phyloP scores from a whole-genome alignment of 2,113 vertebrate genomes.

The Poeciliopsis prolifica region DNA sequence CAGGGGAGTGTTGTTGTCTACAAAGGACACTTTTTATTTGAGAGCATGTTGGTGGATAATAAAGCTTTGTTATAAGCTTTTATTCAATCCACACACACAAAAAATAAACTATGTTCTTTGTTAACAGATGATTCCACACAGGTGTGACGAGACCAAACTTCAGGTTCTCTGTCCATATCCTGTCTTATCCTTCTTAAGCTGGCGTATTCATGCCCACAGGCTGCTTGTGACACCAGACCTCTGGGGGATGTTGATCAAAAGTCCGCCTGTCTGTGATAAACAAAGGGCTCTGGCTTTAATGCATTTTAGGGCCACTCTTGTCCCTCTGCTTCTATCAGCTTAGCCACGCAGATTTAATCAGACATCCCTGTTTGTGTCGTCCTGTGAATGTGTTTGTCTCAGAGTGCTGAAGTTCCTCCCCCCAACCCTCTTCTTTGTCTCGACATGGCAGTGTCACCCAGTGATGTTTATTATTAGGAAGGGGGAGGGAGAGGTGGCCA shows the following conservation, averaged over 20 bases:
- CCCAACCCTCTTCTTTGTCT: conserved; percentile 65
- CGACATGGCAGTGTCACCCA: conserved; percentile 63
- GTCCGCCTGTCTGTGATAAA: conserved; percentile 62
- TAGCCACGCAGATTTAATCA: conserved; percentile 65
- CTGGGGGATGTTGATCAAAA: conserved; percentile 46
- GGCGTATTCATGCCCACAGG: conserved; percentile 28
- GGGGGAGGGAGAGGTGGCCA: conserved; percentile 22
- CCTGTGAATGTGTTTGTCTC: conserved; percentile 55
- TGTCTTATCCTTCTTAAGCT: conserved; percentile 29
- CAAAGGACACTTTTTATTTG: too few relatives aligned
- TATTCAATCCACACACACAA: too few relatives aligned
- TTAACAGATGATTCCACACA: not conserved
- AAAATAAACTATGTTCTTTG: too few relatives aligned
- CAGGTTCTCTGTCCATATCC: conserved; percentile 13
- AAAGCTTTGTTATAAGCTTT: too few relatives aligned
- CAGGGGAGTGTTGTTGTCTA: too few relatives aligned
- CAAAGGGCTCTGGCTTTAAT: conserved; percentile 72
- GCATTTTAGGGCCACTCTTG: conserved; percentile 58
- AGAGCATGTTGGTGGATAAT: too few relatives aligned
- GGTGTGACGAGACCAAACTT: conserved; percentile 1
- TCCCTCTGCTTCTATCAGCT: conserved; percentile 71
- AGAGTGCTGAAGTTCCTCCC: conserved; percentile 47
- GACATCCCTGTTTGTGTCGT: conserved; percentile 62
- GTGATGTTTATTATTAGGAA: conserved; percentile 67
- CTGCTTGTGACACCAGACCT: conserved; percentile 45